Conservation (phyloP, 2,113 vertebrate species). For the Ictalurus punctatus region DNA sequence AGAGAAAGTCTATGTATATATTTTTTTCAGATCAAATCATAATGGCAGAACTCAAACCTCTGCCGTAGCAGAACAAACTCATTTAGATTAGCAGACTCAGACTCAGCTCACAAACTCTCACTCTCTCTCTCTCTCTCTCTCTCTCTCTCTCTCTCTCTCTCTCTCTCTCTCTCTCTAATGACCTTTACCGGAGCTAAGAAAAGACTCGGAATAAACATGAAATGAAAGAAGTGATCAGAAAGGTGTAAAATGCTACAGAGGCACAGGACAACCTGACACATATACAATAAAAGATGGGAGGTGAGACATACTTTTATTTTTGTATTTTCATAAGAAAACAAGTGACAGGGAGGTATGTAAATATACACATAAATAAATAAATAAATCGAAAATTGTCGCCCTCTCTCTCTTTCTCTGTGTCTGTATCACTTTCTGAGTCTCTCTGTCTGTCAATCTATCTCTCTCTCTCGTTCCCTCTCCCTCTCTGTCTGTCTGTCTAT, state of each 20-base stretch:
- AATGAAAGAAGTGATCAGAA: constrained; percentile 12
- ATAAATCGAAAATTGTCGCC: background rate
- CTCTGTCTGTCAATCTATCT: background rate
- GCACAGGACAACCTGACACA: background rate
- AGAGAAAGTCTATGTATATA: background rate
- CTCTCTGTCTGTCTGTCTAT: background rate
- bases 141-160: too few relatives aligned
- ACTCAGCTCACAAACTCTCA: background rate
- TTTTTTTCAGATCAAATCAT: constrained; percentile 6
- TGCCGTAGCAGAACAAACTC: constrained; percentile 13
- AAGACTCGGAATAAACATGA: constrained; percentile 27
- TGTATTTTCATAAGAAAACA: background rate
- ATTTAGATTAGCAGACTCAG: constrained; percentile 37
- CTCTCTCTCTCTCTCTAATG: background rate
- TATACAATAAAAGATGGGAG: background rate
- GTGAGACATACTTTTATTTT: background rate
- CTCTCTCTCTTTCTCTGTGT: background rate
- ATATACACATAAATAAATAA: background rate
- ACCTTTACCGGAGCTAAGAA: constrained; percentile 36
- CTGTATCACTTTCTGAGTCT: too few relatives aligned
- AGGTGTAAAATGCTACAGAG: constrained; percentile 7
- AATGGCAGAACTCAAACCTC: constrained; percentile 24
- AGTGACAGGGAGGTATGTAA: background rate
- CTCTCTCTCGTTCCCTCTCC: background rate
- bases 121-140: background rate